A percentile compares a stretch with the other conserved stretches of the same genome.
These are phyloP conservation scores for Xerus inauris DNA, from an alignment of 2,113 vertebrate species.

Conservation along the genomic window DNA sequence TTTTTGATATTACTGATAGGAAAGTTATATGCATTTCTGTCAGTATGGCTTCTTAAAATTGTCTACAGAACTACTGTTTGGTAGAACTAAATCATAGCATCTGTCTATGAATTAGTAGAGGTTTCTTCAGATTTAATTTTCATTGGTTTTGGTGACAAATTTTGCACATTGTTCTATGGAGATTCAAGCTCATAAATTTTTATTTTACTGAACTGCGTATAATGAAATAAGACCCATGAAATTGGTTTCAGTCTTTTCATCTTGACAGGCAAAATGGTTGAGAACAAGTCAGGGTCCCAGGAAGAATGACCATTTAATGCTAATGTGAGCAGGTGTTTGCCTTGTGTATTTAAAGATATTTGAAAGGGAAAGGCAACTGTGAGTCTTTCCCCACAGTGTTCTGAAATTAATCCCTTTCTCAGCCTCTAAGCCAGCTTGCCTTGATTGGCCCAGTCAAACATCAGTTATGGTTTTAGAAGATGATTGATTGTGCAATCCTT, in stretches of 20 bases:
- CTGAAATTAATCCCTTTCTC: neutral
- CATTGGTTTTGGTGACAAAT: neutral
- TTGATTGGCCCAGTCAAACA: neutral
- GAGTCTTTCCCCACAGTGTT: neutral
- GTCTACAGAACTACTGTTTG: neutral
- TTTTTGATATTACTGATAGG: neutral
- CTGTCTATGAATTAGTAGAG: neutral
- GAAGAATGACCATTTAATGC: neutral
- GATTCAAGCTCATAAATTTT: neutral
- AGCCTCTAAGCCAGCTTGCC: neutral
- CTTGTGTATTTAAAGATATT: neutral
- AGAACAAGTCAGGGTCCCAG: neutral
- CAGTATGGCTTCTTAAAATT: conserved; percentile 9
- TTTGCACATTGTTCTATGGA: neutral
- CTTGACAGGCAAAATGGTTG: neutral
- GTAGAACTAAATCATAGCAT: neutral
- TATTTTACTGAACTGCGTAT: neutral
- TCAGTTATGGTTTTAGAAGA: conserved; percentile 15
- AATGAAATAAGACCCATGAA: conserved; percentile 9
- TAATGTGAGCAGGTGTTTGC: neutral
- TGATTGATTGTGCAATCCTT: neutral
- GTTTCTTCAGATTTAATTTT: conserved; percentile 20
- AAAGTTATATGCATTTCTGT: neutral
- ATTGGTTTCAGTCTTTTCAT: neutral
- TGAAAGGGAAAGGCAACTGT: neutral